Percentiles rank a stretch among this genome's conserved stretches.
phyloP scores from a whole-genome alignment of 92 coral and sea anemone genomes.

The Meandrina meandrites region DNA sequence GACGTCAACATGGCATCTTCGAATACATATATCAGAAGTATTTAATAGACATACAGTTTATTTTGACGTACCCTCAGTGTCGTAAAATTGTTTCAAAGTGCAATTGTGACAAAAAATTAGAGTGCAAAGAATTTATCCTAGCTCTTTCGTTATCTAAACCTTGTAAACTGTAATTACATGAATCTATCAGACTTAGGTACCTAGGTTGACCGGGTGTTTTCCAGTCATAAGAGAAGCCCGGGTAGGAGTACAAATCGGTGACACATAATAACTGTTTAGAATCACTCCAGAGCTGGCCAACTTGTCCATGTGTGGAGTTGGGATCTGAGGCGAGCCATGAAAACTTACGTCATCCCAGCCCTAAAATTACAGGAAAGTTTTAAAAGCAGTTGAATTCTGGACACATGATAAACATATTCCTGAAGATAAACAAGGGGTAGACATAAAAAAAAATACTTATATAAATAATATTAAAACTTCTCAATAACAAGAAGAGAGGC shows the following conservation, averaged over 20 bases:
- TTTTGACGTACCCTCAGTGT: too few relatives aligned
- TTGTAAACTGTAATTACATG: too few relatives aligned
- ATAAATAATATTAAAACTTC: too few relatives aligned
- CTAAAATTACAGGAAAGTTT: conserved; percentile 27
- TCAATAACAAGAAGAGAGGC: too few relatives aligned
- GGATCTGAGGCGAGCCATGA: conserved; percentile 98
- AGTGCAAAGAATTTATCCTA: too few relatives aligned
- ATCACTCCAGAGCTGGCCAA: conserved; percentile 94
- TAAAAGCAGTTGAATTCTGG: neutral
- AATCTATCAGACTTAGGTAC: conserved; percentile 36
- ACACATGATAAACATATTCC: neutral
- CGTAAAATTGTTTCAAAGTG: too few relatives aligned
- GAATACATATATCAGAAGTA: too few relatives aligned
- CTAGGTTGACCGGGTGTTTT: conserved; percentile 90
- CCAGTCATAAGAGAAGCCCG: conserved; percentile 96
- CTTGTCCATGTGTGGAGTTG: conserved; percentile 92
- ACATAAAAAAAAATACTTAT: neutral
- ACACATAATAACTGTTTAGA: conserved; percentile 88
- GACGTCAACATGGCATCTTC: too few relatives aligned
- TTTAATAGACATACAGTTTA: too few relatives aligned
- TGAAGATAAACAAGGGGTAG: neutral
- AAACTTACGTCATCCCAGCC: conserved; percentile 99
- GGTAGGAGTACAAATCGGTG: conserved; percentile 94
- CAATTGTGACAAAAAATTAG: too few relatives aligned
- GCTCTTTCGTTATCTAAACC: too few relatives aligned